Base-by-base conservation (phyloP, 2,797 vertebrate species). In the Xiphorhynchus erythropygius region DNA sequence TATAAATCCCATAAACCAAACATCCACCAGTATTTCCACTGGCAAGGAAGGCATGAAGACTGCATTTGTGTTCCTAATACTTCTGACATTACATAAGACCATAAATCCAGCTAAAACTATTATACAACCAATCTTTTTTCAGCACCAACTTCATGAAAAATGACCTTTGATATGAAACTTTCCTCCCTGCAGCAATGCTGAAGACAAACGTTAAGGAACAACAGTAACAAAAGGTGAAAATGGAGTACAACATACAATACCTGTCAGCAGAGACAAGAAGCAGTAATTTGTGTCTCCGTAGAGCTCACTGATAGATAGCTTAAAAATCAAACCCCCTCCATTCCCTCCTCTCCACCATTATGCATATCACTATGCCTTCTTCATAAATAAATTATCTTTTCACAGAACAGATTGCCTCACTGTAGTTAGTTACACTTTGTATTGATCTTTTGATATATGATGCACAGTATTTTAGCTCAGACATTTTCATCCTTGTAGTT, bases 91-190 rank as follows among this genome's bases (percentile, higher is more conserved):
- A 91, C 3, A 1, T 89, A 94, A 94, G 46, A 75, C 30, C 0
- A 0, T 46, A 90, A 96, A 89, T 78, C 89, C 84, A 89, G 57
- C 71, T 96, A 85, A 96, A 79, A n/a, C 65, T 73, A 57, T 90
- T 91, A 96, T 6, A 53, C 87, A 97, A 94, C 69, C 41, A 46
- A 42, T 75, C 62, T 81, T 85, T 87, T 92, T 93, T 84, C 81
- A 87, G 90, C 57, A 92, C 13, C 18, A 91, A 81, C 82, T 87
- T 74, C 24, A 82, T 41, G n/a, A 89, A 89, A 93, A 83, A 55
- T 18, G 18, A 87, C 79, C 84, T 81, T 42, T 87, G 84, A 73
- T 53, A 50, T 49, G 47, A 79, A 49, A 18, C 37, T 30, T 25
- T 35, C 24, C 14, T 44, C 10, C 10, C 28, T 70, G 60, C 6